Evolutionary conservation across 2,113 vertebrate genomes (phyloP).

Genomic region (Lophochroa leadbeateri): DNA sequence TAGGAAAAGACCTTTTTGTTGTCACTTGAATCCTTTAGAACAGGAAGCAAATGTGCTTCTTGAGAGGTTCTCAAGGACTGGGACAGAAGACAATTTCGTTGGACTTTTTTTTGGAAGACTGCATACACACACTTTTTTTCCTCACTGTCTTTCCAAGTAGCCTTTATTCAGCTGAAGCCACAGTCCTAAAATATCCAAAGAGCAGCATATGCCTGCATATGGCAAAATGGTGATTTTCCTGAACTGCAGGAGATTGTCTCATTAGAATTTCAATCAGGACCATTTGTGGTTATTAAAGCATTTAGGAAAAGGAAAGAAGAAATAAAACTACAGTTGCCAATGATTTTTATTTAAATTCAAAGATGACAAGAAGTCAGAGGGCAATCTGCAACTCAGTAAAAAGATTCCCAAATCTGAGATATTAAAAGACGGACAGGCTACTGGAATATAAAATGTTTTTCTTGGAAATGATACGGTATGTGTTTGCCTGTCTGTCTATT

Average conservation of each 20-base stretch:
- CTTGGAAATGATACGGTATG: conserved; percentile 39
- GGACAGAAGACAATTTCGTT: not conserved
- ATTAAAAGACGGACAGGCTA: conserved; percentile 13
- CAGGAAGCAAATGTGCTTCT: not conserved
- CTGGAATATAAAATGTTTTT: conserved; percentile 50
- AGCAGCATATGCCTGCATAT: not conserved
- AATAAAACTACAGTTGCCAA: not conserved
- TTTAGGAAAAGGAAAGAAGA: not conserved
- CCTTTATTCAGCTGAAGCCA: not conserved
- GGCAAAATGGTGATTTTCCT: not conserved
- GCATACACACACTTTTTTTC: not conserved
- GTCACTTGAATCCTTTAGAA: not conserved
- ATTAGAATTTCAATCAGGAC: not conserved
- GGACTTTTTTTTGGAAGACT: not conserved
- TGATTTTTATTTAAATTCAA: conserved; percentile 46
- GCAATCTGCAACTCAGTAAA: not conserved
- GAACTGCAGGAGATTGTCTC: not conserved
- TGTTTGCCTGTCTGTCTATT: conserved; percentile 51
- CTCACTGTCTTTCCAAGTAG: not conserved
- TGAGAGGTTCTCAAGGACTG: not conserved
- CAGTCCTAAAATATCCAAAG: not conserved
- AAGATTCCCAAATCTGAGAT: not conserved
- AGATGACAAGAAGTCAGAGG: not conserved
- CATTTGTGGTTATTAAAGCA: not conserved
- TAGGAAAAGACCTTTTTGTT: not conserved